phyloP scores from a whole-genome alignment of 2,888 invertebrate genomes.

The Blastobasis adustella region DNA sequence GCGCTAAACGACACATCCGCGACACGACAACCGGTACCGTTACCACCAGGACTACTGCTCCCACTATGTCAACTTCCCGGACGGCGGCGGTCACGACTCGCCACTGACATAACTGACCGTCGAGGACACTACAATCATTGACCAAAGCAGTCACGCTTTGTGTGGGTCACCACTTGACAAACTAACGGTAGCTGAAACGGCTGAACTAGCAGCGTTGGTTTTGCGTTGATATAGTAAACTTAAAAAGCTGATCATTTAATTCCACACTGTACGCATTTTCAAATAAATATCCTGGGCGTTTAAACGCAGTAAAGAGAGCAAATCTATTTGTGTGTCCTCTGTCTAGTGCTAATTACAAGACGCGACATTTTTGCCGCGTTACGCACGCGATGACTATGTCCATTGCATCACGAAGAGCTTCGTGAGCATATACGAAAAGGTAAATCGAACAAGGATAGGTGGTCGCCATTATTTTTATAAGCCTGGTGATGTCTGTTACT shows the following conservation, averaged over 20 bases:
- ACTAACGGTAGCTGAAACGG: background rate
- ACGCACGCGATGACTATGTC: constrained; percentile 21
- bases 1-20: constrained; percentile 34
- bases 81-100: too few relatives aligned
- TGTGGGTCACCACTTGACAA: background rate
- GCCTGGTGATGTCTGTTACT: too few relatives aligned
- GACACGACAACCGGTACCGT: constrained; percentile 12
- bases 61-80: too few relatives aligned
- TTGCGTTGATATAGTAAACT: background rate
- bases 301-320: constrained; percentile 27
- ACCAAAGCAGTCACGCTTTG: background rate
- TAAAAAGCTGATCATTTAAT: background rate
- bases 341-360: constrained; percentile 46
- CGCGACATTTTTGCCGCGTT: constrained; percentile 46
- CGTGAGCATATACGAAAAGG: too few relatives aligned
- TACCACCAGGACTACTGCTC: background rate
- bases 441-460: too few relatives aligned
- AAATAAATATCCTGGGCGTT: constrained; percentile 18
- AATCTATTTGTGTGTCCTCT: constrained; percentile 43
- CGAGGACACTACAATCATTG: too few relatives aligned
- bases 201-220: background rate
- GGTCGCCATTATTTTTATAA: too few relatives aligned
- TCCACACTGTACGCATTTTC: background rate
- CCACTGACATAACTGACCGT: too few relatives aligned
- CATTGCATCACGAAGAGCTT: background rate